A percentile compares a stretch with the other conserved stretches of the same genome.
These are phyloP conservation scores for Cherax destructor DNA, from an alignment of 1,140 invertebrate genomes.

Conservation along the genomic window DNA sequence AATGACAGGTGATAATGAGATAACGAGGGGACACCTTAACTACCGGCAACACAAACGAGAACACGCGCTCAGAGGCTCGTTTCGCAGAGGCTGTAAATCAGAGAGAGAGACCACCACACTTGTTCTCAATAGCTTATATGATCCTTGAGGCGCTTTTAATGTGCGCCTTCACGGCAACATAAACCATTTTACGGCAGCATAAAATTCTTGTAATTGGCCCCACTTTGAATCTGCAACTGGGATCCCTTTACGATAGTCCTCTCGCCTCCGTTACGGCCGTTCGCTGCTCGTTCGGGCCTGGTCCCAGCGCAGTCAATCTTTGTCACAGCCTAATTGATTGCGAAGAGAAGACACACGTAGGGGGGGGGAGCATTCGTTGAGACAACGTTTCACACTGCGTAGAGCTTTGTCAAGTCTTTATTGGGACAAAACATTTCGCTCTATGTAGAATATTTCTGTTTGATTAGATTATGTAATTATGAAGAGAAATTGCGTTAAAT, in stretches of 20 bases:
- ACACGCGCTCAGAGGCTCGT: neutral
- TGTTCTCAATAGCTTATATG: constrained; percentile 61
- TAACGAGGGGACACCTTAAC: neutral
- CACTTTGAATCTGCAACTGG: constrained; percentile 51
- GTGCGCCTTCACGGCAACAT: constrained; percentile 64
- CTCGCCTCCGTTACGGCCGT: neutral
- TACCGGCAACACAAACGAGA: constrained; percentile 4
- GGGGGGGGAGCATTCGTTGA: too few relatives aligned
- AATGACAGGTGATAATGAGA: constrained; percentile 36
- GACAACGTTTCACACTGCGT: too few relatives aligned
- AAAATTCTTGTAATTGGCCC: constrained; percentile 68
- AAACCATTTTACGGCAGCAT: constrained; percentile 67
- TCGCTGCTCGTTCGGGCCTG: constrained; percentile 37
- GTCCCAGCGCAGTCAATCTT: constrained; percentile 10
- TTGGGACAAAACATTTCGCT: too few relatives aligned
- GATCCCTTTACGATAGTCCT: constrained; percentile 34
- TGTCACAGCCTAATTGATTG: constrained; percentile 61
- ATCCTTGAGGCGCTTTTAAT: constrained; percentile 57
- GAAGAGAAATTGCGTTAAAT: too few relatives aligned
- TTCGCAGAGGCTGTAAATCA: constrained; percentile 11
- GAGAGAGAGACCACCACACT: constrained; percentile 19
- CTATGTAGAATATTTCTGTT: too few relatives aligned
- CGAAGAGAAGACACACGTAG: too few relatives aligned
- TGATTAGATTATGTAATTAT: too few relatives aligned
- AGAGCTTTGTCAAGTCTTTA: too few relatives aligned